Percentiles rank a stretch among this genome's conserved stretches.
These are phyloP conservation scores for Mormyrops boulengeri DNA, from an alignment of 2,797 vertebrate genomes.

Conservation along the genomic window DNA sequence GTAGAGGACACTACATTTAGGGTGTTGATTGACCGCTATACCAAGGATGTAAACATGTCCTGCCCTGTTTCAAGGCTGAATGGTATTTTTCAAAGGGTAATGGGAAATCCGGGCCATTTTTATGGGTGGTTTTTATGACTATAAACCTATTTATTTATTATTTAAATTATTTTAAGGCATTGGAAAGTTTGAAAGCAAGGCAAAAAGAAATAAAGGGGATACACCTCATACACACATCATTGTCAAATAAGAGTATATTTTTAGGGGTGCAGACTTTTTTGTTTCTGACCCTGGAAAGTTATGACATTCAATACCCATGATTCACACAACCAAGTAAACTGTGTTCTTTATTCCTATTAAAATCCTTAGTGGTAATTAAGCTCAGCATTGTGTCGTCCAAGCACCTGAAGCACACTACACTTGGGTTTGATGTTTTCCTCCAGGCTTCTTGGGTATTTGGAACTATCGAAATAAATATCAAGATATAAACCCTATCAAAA, in stretches of 20 bases:
- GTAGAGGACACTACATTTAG: not conserved
- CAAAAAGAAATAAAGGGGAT: not conserved
- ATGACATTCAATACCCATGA: not conserved
- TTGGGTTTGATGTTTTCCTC: not conserved
- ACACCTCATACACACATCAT: not conserved
- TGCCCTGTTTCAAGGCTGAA: not conserved
- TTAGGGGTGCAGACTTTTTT: not conserved
- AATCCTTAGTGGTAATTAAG: not conserved
- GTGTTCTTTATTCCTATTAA: not conserved
- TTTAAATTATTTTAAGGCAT: not conserved
- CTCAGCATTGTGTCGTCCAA: not conserved
- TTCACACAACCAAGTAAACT: not conserved
- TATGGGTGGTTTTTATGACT: not conserved
- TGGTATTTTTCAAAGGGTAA: not conserved
- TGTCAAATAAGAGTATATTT: not conserved
- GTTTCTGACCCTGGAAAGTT: not conserved
- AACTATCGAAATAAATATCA: not conserved
- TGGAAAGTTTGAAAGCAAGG: not conserved
- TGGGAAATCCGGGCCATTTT: not conserved
- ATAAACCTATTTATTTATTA: not conserved
- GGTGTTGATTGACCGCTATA: not conserved
- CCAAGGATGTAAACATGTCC: not conserved
- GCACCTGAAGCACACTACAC: not conserved
- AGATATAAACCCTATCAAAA: not conserved
- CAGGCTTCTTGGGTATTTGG: not conserved